Evolutionary conservation across 2,888 invertebrate species (phyloP).

Genomic region (Oligia latruncula): DNA sequence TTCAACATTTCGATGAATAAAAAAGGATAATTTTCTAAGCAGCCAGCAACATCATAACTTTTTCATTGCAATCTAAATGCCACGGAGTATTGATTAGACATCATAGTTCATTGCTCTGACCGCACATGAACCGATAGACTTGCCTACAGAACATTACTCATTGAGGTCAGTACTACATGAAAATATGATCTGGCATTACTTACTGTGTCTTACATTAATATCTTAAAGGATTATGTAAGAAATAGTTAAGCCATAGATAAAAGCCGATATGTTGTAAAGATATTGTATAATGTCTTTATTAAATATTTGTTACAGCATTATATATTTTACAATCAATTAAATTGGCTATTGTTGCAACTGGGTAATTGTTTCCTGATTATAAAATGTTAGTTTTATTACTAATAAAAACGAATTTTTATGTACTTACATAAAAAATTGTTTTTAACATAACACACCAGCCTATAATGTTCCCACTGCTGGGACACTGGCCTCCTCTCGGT

Average conservation of each 20-base stretch:
- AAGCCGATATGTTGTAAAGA: slow-evolving; percentile 26
- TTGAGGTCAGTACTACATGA: slow-evolving; percentile 53
- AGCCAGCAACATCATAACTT: slow-evolving; percentile 46
- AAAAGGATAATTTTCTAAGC: neutral
- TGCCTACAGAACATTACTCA: slow-evolving; percentile 46
- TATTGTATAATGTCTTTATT: slow-evolving; percentile 21
- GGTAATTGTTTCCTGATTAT: neutral
- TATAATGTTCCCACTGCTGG: too few relatives aligned
- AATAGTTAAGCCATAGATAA: slow-evolving; percentile 8
- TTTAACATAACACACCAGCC: too few relatives aligned
- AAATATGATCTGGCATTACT: slow-evolving; percentile 34
- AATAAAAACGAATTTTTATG: neutral
- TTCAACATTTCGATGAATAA: neutral
- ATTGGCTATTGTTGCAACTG: neutral
- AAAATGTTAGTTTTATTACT: neutral
- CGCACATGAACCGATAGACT: slow-evolving; percentile 17
- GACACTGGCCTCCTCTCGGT: too few relatives aligned
- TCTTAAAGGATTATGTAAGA: slow-evolving; percentile 32
- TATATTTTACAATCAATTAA: neutral
- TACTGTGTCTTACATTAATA: slow-evolving; percentile 40
- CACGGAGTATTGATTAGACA: slow-evolving; percentile 75
- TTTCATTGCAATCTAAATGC: slow-evolving; percentile 64
- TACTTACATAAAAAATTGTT: too few relatives aligned
- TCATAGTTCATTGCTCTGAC: slow-evolving; percentile 70
- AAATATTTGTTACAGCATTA: slow-evolving; percentile 3